Conservation (phyloP, 2,888 invertebrate species). For the Tridacna crocea region DNA sequence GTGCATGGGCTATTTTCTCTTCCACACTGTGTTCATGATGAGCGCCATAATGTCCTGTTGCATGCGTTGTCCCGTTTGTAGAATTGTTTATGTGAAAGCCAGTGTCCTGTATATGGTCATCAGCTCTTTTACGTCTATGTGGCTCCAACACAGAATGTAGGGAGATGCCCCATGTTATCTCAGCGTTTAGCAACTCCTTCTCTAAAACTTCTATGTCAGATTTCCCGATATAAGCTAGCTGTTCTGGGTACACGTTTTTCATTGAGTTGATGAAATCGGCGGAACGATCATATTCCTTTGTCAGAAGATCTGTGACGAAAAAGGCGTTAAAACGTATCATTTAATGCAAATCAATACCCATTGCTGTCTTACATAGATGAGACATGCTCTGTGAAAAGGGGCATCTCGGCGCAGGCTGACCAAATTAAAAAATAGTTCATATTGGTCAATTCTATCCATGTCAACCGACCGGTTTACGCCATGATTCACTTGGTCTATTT, state of each 20-base stretch:
- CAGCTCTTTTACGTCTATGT: neutral
- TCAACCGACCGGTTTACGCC: too few species aligned
- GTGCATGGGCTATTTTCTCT: slow-evolving; percentile 71
- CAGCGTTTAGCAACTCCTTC: slow-evolving; percentile 44
- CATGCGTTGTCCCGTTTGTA: neutral
- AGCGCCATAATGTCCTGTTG: neutral
- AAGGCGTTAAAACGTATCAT: too few species aligned
- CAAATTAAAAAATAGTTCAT: too few species aligned
- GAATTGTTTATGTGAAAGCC: neutral
- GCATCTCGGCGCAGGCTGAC: too few species aligned
- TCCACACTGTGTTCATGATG: slow-evolving; percentile 57
- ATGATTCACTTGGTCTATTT: too few species aligned
- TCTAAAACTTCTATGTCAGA: slow-evolving; percentile 49
- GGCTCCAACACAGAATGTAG: neutral
- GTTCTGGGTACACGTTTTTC: slow-evolving; percentile 55
- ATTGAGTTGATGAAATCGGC: slow-evolving; percentile 56
- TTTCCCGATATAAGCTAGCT: slow-evolving; percentile 28
- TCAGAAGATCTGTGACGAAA: slow-evolving; percentile 56
- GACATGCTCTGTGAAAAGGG: too few species aligned
- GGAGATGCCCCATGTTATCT: slow-evolving; percentile 46
- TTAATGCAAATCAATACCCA: too few species aligned
- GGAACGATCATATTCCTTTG: slow-evolving; percentile 49
- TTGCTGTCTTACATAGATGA: too few species aligned
- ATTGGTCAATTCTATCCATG: too few species aligned
- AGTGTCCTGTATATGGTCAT: neutral